Evolutionary conservation across 64 coral and sea anemone genomes (phyloP).

Genomic region (Catalaphyllia jardinei): DNA sequence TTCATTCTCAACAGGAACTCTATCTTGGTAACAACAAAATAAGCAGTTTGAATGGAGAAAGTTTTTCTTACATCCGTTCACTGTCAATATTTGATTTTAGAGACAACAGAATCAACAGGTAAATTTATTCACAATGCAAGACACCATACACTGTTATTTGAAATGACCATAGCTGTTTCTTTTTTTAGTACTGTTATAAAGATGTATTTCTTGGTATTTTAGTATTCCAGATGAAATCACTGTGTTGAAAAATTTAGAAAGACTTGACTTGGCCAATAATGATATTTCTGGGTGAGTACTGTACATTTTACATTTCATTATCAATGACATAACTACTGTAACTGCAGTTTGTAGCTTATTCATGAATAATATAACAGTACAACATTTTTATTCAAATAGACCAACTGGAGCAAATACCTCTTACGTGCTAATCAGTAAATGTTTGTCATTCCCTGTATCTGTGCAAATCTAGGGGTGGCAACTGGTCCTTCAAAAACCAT

Average conservation of each 20-base stretch:
- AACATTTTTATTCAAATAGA: no score
- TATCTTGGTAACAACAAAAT: constrained; percentile 91
- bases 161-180: neutral
- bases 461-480: no score
- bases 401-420: no score
- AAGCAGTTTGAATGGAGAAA: constrained; percentile 45
- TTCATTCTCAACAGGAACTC: constrained; percentile 62
- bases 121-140: neutral
- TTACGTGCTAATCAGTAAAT: no score
- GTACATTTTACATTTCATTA: neutral
- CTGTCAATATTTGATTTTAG: constrained; percentile 84
- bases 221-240: constrained; percentile 96
- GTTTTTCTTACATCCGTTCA: constrained; percentile 58
- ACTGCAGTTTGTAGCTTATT: no score
- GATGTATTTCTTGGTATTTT: neutral
- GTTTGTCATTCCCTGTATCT: no score
- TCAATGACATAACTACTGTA: no score
- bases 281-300: constrained; percentile 87
- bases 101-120: constrained; percentile 91
- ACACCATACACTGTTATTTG: neutral
- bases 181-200: neutral
- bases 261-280: constrained; percentile 96
- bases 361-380: no score
- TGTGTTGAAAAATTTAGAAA: constrained; percentile 64
- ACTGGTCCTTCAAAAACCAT: no score